Evolutionary conservation across 2,888 invertebrate genomes (phyloP), one percentile per base, ranked within the genome.

Genomic region (Podabrus alpinus): DNA sequence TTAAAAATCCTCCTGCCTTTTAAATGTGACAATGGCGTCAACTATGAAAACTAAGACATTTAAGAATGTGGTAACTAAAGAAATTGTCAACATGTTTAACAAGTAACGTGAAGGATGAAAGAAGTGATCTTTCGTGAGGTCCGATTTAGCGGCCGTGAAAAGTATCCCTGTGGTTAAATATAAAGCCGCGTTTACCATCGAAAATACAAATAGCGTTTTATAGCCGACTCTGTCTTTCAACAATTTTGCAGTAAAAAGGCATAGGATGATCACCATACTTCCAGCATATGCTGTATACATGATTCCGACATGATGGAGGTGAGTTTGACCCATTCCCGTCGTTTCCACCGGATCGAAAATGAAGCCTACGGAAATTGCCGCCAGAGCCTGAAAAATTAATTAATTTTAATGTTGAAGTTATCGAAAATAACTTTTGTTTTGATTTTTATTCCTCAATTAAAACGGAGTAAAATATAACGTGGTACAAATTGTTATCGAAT

Each of bases 201-300:
- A 90, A 84, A 93, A 93, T 2, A 92, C 87, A 66, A 92, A 87
- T 9, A 91, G 89, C 64, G 92, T 92, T 85, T 90, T 88, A 88
- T 91, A 93, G 15, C 92, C 92, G 15, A 90, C 87, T 1, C 89
- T 87, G 83, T 93, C 93, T 10, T 92, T 91, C 45, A 92, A 86
- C 72, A 91, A 82, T 77, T 91, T 89, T 11, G 91, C 90, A 79
- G 92, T 87, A 77, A 93, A 87, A 80, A 92, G 85, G 21, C 93
- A 88, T 1, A 89, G 86, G 77, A 92, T 92, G 85, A 93, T 91
- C 79, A 93, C 88, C 82, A 93, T 89, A 84, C 89, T 92, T 78
- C 93, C 92, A 13, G 90, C 91, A 83, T 91, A 91, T 3, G 92
- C 89, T 13, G 92, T 91, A 86, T 91, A 93, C 85, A 93, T 91